phyloP scores from a whole-genome alignment of 2,888 invertebrate genomes.

The Cheilosia urbana region DNA sequence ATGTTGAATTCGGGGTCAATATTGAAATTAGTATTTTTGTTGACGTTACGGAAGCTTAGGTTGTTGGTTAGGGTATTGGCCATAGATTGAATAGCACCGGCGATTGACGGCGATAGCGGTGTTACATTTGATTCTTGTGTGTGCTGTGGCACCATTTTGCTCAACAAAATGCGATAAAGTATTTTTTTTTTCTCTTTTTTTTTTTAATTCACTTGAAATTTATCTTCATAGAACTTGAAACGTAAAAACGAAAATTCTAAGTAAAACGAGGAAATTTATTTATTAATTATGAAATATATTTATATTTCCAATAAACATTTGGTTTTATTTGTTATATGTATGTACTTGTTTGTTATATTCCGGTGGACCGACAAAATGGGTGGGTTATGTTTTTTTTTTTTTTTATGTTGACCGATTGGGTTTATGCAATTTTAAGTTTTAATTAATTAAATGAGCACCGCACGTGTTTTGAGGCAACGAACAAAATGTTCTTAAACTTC shows the following conservation, averaged over 20 bases:
- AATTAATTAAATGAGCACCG: slow-evolving; percentile 40
- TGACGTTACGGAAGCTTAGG: slow-evolving; percentile 20
- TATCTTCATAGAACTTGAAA: not conserved
- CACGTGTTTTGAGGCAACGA: slow-evolving; percentile 43
- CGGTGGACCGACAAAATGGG: slow-evolving; percentile 54
- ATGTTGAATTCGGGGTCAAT: slow-evolving; percentile 59
- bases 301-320: slow-evolving; percentile 32
- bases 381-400: slow-evolving; percentile 21
- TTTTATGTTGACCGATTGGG: slow-evolving; percentile 24
- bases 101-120: slow-evolving; percentile 76
- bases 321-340: slow-evolving; percentile 34
- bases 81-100: slow-evolving; percentile 61
- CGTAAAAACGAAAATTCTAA: not conserved
- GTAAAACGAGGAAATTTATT: slow-evolving; percentile 14
- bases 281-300: slow-evolving; percentile 6
- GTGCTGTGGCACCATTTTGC: slow-evolving; percentile 80
- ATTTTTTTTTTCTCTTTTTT: slow-evolving; percentile 9
- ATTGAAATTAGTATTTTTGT: slow-evolving; percentile 25
- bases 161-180: slow-evolving; percentile 58
- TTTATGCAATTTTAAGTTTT: slow-evolving; percentile 42
- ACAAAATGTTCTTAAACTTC: slow-evolving; percentile 21
- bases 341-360: slow-evolving; percentile 39
- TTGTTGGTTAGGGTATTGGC: slow-evolving; percentile 7
- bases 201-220: slow-evolving; percentile 12
- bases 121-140: slow-evolving; percentile 79